These are phyloP conservation scores for Drosophila rufa DNA, from an alignment of 1,140 invertebrate genomes.

Conservation along the genomic window DNA sequence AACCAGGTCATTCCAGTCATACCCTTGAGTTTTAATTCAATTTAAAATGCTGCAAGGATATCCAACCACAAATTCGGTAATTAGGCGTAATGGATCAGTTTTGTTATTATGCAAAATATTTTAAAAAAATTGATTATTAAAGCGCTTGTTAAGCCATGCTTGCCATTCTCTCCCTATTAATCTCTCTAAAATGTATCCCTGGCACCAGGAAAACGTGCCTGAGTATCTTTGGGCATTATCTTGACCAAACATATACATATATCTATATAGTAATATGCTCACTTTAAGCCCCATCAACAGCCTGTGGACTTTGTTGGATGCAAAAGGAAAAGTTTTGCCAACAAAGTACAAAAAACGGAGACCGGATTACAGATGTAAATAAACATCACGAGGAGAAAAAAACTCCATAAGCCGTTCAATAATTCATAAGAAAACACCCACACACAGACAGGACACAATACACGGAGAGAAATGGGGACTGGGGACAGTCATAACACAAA, in stretches of 20 bases:
- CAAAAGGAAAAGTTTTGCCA: conserved; percentile 31
- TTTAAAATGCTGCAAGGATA: too few species aligned
- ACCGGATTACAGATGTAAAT: conserved; percentile 59
- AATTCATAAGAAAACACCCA: conserved; percentile 60
- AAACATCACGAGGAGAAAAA: conserved; percentile 41
- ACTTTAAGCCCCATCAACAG: conserved; percentile 5
- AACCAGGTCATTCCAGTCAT: too few species aligned
- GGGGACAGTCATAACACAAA: conserved; percentile 36
- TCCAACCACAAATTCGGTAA: too few species aligned
- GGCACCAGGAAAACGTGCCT: not conserved
- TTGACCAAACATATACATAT: not conserved
- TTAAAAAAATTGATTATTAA: too few species aligned
- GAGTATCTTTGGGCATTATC: not conserved
- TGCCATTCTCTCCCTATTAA: not conserved
- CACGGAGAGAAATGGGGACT: conserved; percentile 14
- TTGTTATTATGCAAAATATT: not conserved
- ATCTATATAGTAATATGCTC: not conserved
- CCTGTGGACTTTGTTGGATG: conserved; percentile 7
- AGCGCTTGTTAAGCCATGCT: too few species aligned
- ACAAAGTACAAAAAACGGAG: conserved; percentile 21
- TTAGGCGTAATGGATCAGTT: not conserved
- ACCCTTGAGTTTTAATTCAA: too few species aligned
- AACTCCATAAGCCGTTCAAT: conserved; percentile 63
- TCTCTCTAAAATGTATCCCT: not conserved
- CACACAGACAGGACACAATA: conserved; percentile 5